phyloP scores from a whole-genome alignment of 2,113 vertebrate species.

The Chaetorhynchus papuensis region DNA sequence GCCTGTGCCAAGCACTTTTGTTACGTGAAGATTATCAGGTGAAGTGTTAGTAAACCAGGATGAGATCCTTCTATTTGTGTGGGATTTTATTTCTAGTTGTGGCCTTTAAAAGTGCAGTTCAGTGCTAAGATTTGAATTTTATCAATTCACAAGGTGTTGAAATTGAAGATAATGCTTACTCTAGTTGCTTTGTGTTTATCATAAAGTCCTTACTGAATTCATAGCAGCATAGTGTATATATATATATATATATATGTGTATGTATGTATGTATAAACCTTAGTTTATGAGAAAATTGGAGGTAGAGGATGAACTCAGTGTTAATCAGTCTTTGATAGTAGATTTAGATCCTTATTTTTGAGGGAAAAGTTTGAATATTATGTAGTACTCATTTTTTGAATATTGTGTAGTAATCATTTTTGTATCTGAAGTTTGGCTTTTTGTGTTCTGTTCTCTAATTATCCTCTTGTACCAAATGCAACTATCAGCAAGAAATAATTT shows the following conservation, averaged over 20 bases:
- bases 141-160: neutral
- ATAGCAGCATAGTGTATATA: neutral
- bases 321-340: neutral
- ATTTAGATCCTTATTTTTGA: neutral
- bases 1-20: neutral
- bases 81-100: neutral
- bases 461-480: neutral
- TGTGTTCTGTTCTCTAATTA: neutral
- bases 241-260: no score
- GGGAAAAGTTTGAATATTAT: neutral
- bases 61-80: neutral
- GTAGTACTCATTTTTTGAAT: neutral
- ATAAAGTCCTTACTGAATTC: neutral
- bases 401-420: neutral
- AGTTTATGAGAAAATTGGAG: neutral
- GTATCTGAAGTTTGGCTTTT: neutral
- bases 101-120: neutral
- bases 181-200: neutral
- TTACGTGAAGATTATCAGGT: neutral
- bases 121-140: neutral
- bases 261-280: no score
- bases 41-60: neutral
- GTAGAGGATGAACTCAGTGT: neutral
- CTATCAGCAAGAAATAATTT: neutral
- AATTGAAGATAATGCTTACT: neutral